Evolutionary conservation across 2,888 invertebrate genomes (phyloP), one percentile per base, ranked within the genome.

Genomic region (Cheilosia vulpina): DNA sequence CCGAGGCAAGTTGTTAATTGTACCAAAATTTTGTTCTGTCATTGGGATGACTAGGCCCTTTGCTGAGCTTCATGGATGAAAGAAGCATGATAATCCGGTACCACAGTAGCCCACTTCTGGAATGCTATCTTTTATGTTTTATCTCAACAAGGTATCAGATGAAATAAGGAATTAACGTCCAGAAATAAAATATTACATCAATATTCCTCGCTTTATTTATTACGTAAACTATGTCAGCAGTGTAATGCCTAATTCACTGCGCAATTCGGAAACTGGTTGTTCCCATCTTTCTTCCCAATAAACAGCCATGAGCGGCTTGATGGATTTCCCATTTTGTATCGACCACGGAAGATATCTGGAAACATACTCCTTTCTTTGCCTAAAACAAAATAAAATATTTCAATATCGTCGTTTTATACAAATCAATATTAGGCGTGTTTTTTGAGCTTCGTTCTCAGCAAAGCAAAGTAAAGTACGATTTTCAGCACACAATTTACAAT

Each of bases 201-300:
- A 9, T 34, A 38, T 38, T 38, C 4, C 0, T 13, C 38, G 13
- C 1, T 45, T 45, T 45, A 45, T 45, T 45, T 15, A 31, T 2
- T 45, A 45, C 2, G 11, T 52, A 11, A 15, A 2, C 21, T 88
- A 89, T 85, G 88, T 87, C 15, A 96, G 93, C 73, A 93, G 93
- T 62, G 92, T 93, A 88, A 98, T 96, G 89, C 96, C 96, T 90
- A 98, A 93, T 93, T 98, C 97, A 87, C 93, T 93, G 89, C 97
- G 94, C 88, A 99, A 94, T 45, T 98, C 97, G 24, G 93, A 92
- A 52, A 99, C 93, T 53, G 96, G 93, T 92, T 98, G 97, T 62
- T 98, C 97, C 98, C 98, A 99, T 87, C 98, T 94, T 92, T 97
- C 96, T 92, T 99, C 99, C 94, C 95, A 99, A 92, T 97, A 98